These are phyloP conservation scores for Cochlearius cochlearius DNA, from an alignment of 2,113 vertebrate genomes.

Conservation along the genomic window DNA sequence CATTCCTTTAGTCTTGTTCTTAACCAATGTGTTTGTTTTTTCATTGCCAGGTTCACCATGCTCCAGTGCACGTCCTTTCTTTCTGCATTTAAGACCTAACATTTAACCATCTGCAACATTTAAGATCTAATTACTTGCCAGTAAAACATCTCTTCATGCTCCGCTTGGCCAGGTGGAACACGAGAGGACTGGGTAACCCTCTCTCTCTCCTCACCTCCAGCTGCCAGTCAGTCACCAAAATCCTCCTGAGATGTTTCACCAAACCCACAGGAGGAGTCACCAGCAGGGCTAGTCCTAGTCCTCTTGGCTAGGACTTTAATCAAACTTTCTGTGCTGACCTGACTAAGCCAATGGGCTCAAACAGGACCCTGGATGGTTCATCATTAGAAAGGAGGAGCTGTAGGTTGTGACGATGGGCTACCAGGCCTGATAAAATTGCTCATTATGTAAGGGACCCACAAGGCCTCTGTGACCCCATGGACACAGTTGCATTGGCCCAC, in stretches of 20 bases:
- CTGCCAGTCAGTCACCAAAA: neutral
- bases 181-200: neutral
- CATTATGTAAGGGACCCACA: rapidly evolving
- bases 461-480: rapidly evolving
- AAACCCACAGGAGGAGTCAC: neutral
- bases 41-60: neutral
- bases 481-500: rapidly evolving
- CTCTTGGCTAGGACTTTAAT: neutral
- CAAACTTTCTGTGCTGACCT: neutral
- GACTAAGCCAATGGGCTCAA: neutral
- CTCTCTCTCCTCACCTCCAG: neutral
- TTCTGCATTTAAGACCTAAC: neutral
- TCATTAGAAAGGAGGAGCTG: neutral
- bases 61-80: neutral
- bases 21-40: neutral
- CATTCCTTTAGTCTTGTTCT: neutral
- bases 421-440: neutral
- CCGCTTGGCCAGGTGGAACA: neutral
- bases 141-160: neutral
- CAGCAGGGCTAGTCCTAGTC: neutral
- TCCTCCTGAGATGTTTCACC: neutral
- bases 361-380: neutral
- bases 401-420: neutral
- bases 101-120: neutral
- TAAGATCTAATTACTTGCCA: neutral